phyloP scores from a whole-genome alignment of 2,797 vertebrate species.

The Crocidura indochinensis region DNA sequence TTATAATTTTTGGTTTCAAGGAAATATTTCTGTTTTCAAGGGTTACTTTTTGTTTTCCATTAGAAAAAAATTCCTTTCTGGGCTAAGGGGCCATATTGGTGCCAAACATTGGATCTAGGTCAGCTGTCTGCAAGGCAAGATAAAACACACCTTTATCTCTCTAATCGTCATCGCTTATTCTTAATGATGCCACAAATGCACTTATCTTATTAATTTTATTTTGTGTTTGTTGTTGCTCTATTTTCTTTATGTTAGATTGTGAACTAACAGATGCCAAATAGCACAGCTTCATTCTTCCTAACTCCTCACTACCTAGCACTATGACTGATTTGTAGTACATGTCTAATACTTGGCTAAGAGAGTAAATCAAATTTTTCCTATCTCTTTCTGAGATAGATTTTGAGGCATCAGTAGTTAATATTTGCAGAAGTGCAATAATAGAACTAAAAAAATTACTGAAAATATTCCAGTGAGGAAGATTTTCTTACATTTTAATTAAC shows the following conservation, averaged over 20 bases:
- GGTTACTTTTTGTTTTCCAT: too few relatives aligned
- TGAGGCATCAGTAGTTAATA: neutral
- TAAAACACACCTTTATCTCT: too few relatives aligned
- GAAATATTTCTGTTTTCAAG: too few relatives aligned
- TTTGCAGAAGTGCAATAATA: neutral
- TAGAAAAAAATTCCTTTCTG: too few relatives aligned
- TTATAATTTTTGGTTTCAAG: neutral
- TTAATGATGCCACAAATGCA: neutral
- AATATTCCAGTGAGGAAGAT: neutral
- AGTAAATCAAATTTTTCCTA: neutral
- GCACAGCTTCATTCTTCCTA: neutral
- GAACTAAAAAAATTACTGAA: neutral
- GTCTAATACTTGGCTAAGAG: neutral
- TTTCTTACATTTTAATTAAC: neutral
- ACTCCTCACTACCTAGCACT: neutral
- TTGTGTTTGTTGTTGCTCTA: neutral
- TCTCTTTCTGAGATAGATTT: neutral
- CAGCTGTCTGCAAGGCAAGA: too few relatives aligned
- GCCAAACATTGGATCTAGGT: too few relatives aligned
- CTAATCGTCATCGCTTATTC: too few relatives aligned
- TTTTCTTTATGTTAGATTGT: neutral
- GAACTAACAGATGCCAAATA: neutral
- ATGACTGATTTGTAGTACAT: neutral
- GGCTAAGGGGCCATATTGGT: too few relatives aligned
- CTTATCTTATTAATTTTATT: neutral